Percentiles rank a stretch among this genome's conserved stretches.
Evolutionary conservation across 2,797 vertebrate genomes (phyloP).

Genomic region (Agapornis canus): DNA sequence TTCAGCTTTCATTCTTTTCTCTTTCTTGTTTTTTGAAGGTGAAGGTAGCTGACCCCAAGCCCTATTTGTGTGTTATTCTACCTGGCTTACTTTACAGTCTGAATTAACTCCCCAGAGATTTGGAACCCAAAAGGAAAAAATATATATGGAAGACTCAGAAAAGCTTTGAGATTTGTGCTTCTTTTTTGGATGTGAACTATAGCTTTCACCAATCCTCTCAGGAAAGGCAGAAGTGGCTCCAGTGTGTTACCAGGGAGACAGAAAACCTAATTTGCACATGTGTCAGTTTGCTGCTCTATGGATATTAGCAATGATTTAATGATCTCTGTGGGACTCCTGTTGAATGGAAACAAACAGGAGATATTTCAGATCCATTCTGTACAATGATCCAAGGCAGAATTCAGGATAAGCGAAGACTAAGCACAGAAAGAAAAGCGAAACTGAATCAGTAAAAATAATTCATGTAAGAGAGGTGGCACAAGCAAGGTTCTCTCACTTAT

Average conservation of each 20-base stretch:
- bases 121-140: not conserved
- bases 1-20: not conserved
- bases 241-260: not conserved
- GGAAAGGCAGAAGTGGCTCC: not conserved
- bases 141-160: not conserved
- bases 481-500: not conserved
- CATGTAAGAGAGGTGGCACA: not conserved
- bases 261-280: not conserved
- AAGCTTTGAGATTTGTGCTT: not conserved
- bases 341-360: not conserved
- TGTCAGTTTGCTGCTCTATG: not conserved
- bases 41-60: not conserved
- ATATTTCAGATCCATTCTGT: not conserved
- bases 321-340: not conserved
- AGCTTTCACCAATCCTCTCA: not conserved
- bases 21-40: not conserved
- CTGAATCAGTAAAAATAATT: not conserved
- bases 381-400: not conserved
- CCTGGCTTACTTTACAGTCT: not conserved
- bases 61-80: not conserved
- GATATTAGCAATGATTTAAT: constrained; percentile 5
- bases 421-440: not conserved
- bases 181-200: not conserved
- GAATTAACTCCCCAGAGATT: not conserved
- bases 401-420: not conserved